Conservation (phyloP, 2,888 invertebrate species). For the Gastracanthus pulcherrimus region DNA sequence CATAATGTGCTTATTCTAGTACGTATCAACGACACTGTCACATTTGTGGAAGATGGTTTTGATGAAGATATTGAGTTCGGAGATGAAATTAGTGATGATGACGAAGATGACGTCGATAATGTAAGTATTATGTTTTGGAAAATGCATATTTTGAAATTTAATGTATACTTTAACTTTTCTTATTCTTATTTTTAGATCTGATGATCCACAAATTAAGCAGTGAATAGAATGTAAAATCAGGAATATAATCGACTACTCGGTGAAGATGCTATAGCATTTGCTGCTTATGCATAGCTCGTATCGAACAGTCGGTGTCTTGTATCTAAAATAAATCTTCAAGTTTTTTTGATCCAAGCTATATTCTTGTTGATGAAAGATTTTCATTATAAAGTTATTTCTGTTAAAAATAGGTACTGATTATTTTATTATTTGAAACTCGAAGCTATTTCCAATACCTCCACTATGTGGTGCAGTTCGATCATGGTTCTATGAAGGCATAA, state of each 20-base stretch:
- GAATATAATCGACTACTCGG: slow-evolving; percentile 37
- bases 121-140: slow-evolving; percentile 70
- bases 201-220: slow-evolving; percentile 39
- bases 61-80: slow-evolving; percentile 98
- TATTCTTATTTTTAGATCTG: slow-evolving; percentile 49
- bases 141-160: slow-evolving; percentile 9
- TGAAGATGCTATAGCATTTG: slow-evolving; percentile 22
- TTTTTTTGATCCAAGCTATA: slow-evolving; percentile 64
- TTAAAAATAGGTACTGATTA: slow-evolving; percentile 41
- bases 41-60: slow-evolving; percentile 95
- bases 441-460: slow-evolving; percentile 10
- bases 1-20: slow-evolving; percentile 78
- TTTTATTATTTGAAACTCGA: slow-evolving; percentile 34
- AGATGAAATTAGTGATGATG: slow-evolving; percentile 95
- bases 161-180: not conserved
- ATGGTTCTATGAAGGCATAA: slow-evolving; percentile 36
- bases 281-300: slow-evolving; percentile 24
- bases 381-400: slow-evolving; percentile 27
- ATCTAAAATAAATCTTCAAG: slow-evolving; percentile 71
- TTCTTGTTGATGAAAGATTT: slow-evolving; percentile 60
- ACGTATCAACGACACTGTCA: slow-evolving; percentile 97
- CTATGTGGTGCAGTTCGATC: not conserved
- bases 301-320: slow-evolving; percentile 60
- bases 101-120: slow-evolving; percentile 84
- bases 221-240: slow-evolving; percentile 46